These are phyloP conservation scores for Desmophyllum pertusum DNA, from an alignment of 92 coral and sea anemone species.

Conservation along the genomic window DNA sequence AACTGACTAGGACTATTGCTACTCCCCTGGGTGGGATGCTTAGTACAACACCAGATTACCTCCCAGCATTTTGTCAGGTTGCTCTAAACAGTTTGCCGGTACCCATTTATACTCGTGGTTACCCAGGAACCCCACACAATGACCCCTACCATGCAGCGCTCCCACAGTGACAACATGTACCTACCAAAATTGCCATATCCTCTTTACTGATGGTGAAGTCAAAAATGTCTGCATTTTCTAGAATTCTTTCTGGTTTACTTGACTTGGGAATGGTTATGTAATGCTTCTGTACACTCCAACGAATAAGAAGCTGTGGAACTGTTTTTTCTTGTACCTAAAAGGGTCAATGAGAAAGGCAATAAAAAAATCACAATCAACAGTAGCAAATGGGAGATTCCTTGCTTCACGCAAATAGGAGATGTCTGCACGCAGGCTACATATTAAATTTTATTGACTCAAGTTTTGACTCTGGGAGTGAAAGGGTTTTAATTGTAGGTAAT, in stretches of 20 bases:
- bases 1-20: neutral
- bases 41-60: no score
- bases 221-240: conserved; percentile 74
- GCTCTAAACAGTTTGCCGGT: neutral
- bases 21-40: neutral
- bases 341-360: neutral
- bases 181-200: conserved; percentile 79
- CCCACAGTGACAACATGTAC: conserved; percentile 26
- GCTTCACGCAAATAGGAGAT: no score
- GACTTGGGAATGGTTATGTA: conserved; percentile 85
- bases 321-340: conserved; percentile 71
- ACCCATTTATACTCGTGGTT: neutral
- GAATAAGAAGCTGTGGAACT: conserved; percentile 77
- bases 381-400: no score
- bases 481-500: no score
- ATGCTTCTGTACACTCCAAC: conserved; percentile 79
- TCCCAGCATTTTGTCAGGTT: no score
- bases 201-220: conserved; percentile 74
- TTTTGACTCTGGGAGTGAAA: no score
- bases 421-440: no score
- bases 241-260: conserved; percentile 56
- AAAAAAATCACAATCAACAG: neutral
- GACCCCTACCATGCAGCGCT: neutral
- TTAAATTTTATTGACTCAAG: no score
- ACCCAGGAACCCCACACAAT: neutral